Evolutionary conservation across 2,888 invertebrate genomes (phyloP), one percentile per base, ranked within the genome.

Genomic region (Amblyteles armatorius): DNA sequence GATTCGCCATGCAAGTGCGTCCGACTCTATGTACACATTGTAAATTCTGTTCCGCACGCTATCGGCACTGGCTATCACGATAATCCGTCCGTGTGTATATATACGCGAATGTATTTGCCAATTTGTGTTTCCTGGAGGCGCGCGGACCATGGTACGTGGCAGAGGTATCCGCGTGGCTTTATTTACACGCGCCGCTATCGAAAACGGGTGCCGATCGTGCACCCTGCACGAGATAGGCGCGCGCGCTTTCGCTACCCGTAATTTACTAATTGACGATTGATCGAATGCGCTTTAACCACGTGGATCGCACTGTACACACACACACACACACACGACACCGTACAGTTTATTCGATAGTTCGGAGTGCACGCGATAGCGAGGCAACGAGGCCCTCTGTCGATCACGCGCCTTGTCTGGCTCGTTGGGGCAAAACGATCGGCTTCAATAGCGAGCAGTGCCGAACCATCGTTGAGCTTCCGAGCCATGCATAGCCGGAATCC

Each of bases 181-280:
- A 89, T 88, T 88, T 87, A 87, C 86, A 87, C 83, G 84, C 79
- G 84, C 82, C 84, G 84, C 84, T 79, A 79, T 83, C 84, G 57
- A 57, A 83, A 84, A 87, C 80, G 50, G 29, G 83, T 69, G 83
- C 44, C 77, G 63, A 48, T 72, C 65, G 68, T 63, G 40, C 65
- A 44, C 48, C 22, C 29, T 65, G 78, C 71, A 81, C 68, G 81
- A 80, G 69, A 74, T 85, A 73, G 67, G 78, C 72, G 79, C 82
- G 81, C 44, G 78, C 72, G 79, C 44, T 44, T 79, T 55, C 73
- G 19, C 44, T 40, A 84, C 79, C 79, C 79, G 86, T 86, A 87
- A 88, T 89, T 89, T 87, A 86, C 87, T 89, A 89, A 90, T 88
- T 89, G 89, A 86, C 87, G 86, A 87, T 88, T 88, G 87, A 90